Evolutionary conservation across 2,888 invertebrate species (phyloP).

Genomic region (Drosophila infuscata): DNA sequence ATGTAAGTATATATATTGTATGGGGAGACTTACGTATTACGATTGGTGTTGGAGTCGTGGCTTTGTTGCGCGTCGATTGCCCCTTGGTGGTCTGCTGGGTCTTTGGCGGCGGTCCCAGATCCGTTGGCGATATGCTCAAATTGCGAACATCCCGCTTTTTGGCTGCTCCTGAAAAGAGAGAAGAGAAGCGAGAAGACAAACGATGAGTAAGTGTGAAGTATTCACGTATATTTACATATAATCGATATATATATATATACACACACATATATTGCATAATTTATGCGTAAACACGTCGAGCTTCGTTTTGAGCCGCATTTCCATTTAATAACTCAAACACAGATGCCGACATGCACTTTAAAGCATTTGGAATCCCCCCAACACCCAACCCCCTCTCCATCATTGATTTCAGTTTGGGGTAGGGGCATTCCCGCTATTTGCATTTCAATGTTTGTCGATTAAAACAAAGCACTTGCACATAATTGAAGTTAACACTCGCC

Average conservation of each 20-base stretch:
- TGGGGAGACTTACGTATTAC: constrained; percentile 83
- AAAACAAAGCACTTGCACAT: constrained; percentile 74
- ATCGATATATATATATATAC: constrained; percentile 31
- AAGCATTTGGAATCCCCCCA: constrained; percentile 7
- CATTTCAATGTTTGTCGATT: constrained; percentile 69
- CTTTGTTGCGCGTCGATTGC: constrained; percentile 81
- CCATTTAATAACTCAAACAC: constrained; percentile 7
- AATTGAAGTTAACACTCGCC: constrained; percentile 66
- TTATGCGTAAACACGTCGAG: constrained; percentile 73
- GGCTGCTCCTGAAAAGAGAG: constrained; percentile 83
- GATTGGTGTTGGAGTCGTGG: constrained; percentile 71
- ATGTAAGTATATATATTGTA: background rate
- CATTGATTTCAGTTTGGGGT: background rate
- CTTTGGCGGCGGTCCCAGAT: constrained; percentile 85
- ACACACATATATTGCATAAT: constrained; percentile 43
- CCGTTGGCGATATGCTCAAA: constrained; percentile 85
- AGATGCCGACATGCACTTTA: constrained; percentile 20
- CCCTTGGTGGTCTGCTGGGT: constrained; percentile 84
- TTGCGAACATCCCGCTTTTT: constrained; percentile 85
- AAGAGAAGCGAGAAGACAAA: constrained; percentile 9
- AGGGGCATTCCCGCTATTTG: constrained; percentile 40
- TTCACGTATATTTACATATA: constrained; percentile 26
- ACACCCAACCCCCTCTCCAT: background rate
- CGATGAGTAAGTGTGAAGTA: constrained; percentile 18
- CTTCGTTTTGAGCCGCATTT: constrained; percentile 10